Percentiles rank a stretch among this genome's conserved stretches.
phyloP scores from a whole-genome alignment of 2,113 vertebrate species.

The Callionymus lyra region DNA sequence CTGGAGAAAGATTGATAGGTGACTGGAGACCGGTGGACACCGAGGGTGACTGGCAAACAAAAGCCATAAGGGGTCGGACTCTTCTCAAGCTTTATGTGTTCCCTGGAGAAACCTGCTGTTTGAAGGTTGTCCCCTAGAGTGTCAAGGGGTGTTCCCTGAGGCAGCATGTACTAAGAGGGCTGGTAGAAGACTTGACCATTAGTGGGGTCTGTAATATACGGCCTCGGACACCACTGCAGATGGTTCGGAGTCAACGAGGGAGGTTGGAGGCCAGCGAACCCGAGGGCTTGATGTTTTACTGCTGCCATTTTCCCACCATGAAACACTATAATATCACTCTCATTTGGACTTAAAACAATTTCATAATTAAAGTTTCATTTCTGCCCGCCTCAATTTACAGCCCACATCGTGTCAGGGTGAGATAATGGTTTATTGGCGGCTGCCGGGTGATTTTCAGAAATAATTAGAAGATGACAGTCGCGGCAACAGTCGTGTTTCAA shows the following conservation, averaged over 20 bases:
- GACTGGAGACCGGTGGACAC: too few relatives aligned
- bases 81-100: conserved; percentile 17
- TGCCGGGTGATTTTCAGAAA: conserved; percentile 3
- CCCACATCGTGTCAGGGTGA: not conserved
- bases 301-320: not conserved
- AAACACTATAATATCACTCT: not conserved
- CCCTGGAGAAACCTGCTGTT: conserved; percentile 35
- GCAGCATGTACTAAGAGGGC: conserved; percentile 37
- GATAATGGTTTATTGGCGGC: not conserved
- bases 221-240: conserved; percentile 54
- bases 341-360: not conserved
- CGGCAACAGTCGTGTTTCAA: conserved; percentile 7
- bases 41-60: conserved; percentile 17
- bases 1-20: too few relatives aligned
- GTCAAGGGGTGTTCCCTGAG: conserved; percentile 30
- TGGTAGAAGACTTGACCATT: conserved; percentile 10
- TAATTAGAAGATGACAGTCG: conserved; percentile 14
- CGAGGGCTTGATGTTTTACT: conserved; percentile 8
- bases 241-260: conserved; percentile 39
- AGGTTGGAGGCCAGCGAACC: conserved; percentile 11
- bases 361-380: conserved; percentile 2
- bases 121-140: conserved; percentile 29
- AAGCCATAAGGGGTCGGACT: conserved; percentile 40
- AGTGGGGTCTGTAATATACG: conserved; percentile 52
- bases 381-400: not conserved